phyloP scores from a whole-genome alignment of 2,113 vertebrate genomes.

The Nothocercus nigrocapillus region DNA sequence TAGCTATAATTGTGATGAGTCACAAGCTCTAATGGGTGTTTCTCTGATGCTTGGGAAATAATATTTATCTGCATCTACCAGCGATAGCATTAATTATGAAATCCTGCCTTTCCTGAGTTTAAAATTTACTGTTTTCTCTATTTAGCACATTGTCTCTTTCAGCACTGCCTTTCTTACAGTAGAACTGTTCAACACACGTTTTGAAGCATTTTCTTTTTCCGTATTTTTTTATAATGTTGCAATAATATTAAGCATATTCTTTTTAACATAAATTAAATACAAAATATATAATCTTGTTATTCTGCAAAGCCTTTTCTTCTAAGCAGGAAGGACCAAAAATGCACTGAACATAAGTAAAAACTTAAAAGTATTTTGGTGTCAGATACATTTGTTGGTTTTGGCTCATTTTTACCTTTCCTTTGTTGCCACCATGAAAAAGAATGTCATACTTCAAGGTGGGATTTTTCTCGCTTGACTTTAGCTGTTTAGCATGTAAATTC shows the following conservation, averaged over 20 bases:
- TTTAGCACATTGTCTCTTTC: not conserved
- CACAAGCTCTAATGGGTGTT: not conserved
- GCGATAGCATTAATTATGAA: not conserved
- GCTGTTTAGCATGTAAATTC: not conserved
- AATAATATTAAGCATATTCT: not conserved
- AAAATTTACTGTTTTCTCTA: not conserved
- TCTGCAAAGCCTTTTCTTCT: not conserved
- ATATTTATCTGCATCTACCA: not conserved
- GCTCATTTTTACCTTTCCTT: not conserved
- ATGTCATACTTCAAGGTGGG: not conserved
- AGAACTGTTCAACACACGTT: not conserved
- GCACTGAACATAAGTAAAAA: not conserved
- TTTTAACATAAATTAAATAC: not conserved
- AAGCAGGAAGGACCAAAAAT: not conserved
- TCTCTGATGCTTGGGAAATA: not conserved
- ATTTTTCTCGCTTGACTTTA: not conserved
- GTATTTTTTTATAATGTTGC: not conserved
- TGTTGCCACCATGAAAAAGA: not conserved
- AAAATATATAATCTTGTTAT: not conserved
- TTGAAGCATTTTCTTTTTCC: not conserved
- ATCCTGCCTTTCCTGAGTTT: not conserved
- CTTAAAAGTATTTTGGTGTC: not conserved
- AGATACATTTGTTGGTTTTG: not conserved
- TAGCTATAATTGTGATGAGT: too few species aligned
- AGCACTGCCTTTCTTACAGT: not conserved